Evolutionary conservation across 1,140 invertebrate genomes (phyloP).

Genomic region (Paralvinella palmiformis): DNA sequence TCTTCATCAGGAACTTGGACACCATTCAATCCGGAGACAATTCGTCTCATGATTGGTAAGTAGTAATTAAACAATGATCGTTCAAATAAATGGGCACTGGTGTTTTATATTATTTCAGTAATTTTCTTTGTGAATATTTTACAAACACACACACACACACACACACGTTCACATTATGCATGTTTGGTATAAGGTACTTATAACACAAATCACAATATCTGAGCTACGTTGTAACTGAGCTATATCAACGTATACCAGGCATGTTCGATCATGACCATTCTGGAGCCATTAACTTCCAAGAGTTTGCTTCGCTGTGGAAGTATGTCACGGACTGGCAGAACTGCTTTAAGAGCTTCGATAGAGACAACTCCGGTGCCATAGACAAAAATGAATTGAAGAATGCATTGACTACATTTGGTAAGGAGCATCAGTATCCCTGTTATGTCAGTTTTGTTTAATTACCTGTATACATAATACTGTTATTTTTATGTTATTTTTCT

Average conservation of each 20-base stretch:
- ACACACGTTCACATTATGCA: neutral
- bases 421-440: constrained; percentile 12
- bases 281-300: constrained; percentile 89
- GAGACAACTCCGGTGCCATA: constrained; percentile 93
- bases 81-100: neutral
- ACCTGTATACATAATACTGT: too few species aligned
- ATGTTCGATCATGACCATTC: constrained; percentile 93
- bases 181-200: constrained; percentile 4
- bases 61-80: neutral
- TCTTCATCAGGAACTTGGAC: constrained; percentile 73
- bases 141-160: neutral
- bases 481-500: too few species aligned
- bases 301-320: constrained; percentile 93
- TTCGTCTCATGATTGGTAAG: constrained; percentile 87
- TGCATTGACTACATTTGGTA: constrained; percentile 84
- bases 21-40: constrained; percentile 96
- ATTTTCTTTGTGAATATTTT: too few species aligned
- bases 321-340: constrained; percentile 98
- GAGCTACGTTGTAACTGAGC: neutral
- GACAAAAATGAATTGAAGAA: constrained; percentile 82
- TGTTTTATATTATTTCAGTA: constrained; percentile 8
- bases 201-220: neutral
- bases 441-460: neutral
- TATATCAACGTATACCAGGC: constrained; percentile 56
- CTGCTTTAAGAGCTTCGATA: constrained; percentile 89